Base-by-base conservation (phyloP, 2,113 vertebrate genomes). In the Carassius gibelio region DNA sequence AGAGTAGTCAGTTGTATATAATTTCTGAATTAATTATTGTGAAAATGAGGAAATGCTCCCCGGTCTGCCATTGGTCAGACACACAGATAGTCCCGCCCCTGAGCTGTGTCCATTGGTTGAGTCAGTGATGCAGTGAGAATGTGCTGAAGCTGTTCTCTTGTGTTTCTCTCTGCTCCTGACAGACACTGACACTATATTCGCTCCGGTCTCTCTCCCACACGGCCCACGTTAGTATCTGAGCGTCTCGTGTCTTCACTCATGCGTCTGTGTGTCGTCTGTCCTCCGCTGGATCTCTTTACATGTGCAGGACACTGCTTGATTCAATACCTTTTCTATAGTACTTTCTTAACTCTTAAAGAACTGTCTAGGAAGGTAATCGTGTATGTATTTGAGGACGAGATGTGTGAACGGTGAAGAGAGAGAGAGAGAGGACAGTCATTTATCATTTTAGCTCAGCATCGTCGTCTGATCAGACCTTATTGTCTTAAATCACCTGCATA, bases 201-300 rank as follows among this genome's bases (percentile, higher is more conserved):
- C 93, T 88, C 93, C 94, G 81, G 93, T 95, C 86, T 90, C 94
- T 90, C 93, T 95, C 66, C 94, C 96, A 83, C 94, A 94, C 76
- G 95, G 95, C 90, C 94, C 94, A 96, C 94, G 95, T 96, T 94
- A 96, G 96, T 96, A 95, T 94, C 88, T 92, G 91, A 92, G 87
- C 89, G 81, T 88, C 89, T 88, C 75, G 5, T 50, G 59, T 72
- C 13, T 10, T 77, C 91, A 87, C 84, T 76, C 26, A 36, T 89
- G 84, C 15, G 48, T 72, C 66, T 55, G 42, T 82, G 42, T 76
- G 48, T 76, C 26, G 48, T 76, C 13, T 21, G n/a, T 30, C 21
- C 19, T 62, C 21, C 21, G 10, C 21, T 30, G 17, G 19, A 1
- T 2, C 15, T 5, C n/a, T 62, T 0, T 30, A 30, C 26, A 72